phyloP scores from a whole-genome alignment of 2,797 vertebrate genomes.

The Cirrhinus mrigala region DNA sequence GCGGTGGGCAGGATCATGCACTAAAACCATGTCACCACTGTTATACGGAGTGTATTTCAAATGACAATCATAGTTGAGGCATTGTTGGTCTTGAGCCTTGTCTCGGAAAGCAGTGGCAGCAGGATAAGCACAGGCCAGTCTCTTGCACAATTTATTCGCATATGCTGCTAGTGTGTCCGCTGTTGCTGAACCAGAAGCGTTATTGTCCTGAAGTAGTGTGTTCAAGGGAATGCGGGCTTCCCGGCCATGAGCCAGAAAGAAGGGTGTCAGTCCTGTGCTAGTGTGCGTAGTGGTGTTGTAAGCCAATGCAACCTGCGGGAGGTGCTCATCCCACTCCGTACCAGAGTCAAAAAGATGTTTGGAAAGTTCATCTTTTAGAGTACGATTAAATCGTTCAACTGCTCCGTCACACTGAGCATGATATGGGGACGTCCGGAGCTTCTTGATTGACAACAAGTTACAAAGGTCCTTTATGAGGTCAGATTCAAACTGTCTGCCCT shows the following conservation, averaged over 20 bases:
- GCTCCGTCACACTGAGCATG: no score
- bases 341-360: slow-evolving; percentile 29
- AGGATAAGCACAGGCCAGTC: background rate
- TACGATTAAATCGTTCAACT: slow-evolving; percentile 39
- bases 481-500: slow-evolving; percentile 65
- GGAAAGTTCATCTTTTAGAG: slow-evolving; percentile 38
- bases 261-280: slow-evolving; percentile 37
- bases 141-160: background rate
- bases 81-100: background rate
- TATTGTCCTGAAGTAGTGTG: background rate
- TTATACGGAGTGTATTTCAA: background rate
- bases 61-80: background rate
- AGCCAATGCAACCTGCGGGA: slow-evolving; percentile 48
- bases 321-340: slow-evolving; percentile 40
- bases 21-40: slow-evolving; percentile 8
- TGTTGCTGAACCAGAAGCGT: background rate
- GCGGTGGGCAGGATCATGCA: slow-evolving; percentile 17
- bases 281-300: slow-evolving; percentile 41
- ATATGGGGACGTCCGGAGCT: no score
- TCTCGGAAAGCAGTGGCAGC: background rate
- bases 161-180: background rate
- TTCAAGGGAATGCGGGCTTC: slow-evolving; percentile 18
- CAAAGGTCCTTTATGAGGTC: background rate
- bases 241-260: slow-evolving; percentile 19
- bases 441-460: no score